A percentile compares a stretch with the other conserved stretches of the same genome.
Evolutionary conservation across 2,113 vertebrate genomes (phyloP).

Genomic region (Phalacrocorax aristotelis): DNA sequence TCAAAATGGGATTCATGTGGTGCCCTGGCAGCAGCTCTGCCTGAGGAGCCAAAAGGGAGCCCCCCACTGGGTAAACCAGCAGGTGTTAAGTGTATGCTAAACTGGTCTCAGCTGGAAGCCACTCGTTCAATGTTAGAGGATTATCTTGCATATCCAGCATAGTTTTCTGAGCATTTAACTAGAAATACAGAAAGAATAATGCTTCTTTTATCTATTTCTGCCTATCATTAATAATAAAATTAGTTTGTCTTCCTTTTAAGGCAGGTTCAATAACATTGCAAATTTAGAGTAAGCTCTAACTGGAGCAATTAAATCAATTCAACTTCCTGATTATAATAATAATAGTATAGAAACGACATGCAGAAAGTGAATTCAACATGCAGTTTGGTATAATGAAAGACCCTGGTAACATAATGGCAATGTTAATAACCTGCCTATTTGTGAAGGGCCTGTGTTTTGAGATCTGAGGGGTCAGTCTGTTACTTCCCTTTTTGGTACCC

Average conservation of each 20-base stretch:
- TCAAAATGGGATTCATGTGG: background rate
- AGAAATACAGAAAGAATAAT: background rate
- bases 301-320: conserved; percentile 2
- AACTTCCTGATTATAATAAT: background rate
- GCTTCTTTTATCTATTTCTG: conserved; percentile 12
- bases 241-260: background rate
- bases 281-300: background rate
- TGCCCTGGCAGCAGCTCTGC: conserved; percentile 23
- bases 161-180: background rate
- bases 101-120: conserved; percentile 41
- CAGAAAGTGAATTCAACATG: background rate
- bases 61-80: background rate
- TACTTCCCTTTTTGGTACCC: background rate
- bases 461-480: background rate
- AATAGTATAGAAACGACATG: background rate
- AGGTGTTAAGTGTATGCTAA: conserved; percentile 6
- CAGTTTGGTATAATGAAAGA: background rate
- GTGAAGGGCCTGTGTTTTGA: background rate
- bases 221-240: conserved; percentile 22
- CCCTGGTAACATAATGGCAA: background rate
- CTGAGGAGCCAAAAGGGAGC: conserved; percentile 13
- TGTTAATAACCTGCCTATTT: background rate
- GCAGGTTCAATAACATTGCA: background rate
- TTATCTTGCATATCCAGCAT: background rate
- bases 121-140: background rate